Evolutionary conservation across 2,888 invertebrate genomes (phyloP).

Genomic region (Nephrocerus scutellatus): DNA sequence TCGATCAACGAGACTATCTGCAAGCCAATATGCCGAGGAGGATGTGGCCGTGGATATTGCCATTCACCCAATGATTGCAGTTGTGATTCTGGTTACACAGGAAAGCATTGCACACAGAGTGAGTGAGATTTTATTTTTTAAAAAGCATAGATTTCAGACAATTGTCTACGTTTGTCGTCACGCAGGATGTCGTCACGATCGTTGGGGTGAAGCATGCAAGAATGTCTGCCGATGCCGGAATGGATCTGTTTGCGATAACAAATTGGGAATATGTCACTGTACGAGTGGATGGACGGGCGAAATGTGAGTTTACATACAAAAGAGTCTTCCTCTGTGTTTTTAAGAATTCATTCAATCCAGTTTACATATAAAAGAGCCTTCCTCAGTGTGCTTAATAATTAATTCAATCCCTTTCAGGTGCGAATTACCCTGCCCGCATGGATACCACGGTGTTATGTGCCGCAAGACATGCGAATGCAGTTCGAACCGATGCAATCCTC

Average conservation of each 20-base stretch:
- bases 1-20: conserved; percentile 44
- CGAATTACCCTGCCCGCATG: conserved; percentile 40
- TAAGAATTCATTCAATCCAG: neutral
- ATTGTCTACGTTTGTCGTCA: no score
- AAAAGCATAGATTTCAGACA: neutral
- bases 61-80: conserved; percentile 55
- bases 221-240: conserved; percentile 59
- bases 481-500: conserved; percentile 32
- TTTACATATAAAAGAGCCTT: neutral
- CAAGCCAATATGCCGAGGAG: conserved; percentile 43
- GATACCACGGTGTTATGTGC: conserved; percentile 43
- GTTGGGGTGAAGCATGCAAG: conserved; percentile 70
- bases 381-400: neutral
- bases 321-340: neutral
- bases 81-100: conserved; percentile 52
- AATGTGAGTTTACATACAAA: conserved; percentile 56
- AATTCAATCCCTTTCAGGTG: conserved; percentile 30
- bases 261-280: conserved; percentile 60
- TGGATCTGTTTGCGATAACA: conserved; percentile 57
- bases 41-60: conserved; percentile 50
- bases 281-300: conserved; percentile 62
- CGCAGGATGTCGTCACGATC: conserved; percentile 60
- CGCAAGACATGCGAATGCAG: conserved; percentile 40
- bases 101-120: conserved; percentile 44
- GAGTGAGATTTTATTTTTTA: conserved; percentile 15